A percentile compares a stretch with the other conserved stretches of the same genome.
phyloP scores from a whole-genome alignment of 1,140 invertebrate species.

The Drosophila dunni region DNA sequence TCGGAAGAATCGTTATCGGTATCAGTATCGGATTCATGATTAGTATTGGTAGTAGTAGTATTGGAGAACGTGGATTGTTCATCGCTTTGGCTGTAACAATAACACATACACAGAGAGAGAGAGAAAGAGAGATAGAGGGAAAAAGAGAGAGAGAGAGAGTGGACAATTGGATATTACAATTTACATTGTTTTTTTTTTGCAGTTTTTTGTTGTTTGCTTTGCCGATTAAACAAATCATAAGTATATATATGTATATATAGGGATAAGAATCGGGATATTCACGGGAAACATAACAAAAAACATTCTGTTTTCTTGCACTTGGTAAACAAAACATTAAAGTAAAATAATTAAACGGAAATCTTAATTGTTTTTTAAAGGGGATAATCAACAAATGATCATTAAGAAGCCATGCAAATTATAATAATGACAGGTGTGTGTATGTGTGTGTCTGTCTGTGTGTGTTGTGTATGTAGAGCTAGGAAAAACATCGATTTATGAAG shows the following conservation, averaged over 20 bases:
- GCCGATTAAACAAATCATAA: slow-evolving; percentile 52
- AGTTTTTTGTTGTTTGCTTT: slow-evolving; percentile 21
- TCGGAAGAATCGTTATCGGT: slow-evolving; percentile 57
- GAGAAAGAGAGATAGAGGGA: slow-evolving; percentile 54
- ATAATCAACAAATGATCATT: slow-evolving; percentile 60
- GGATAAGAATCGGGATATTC: slow-evolving; percentile 31
- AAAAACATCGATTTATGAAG: too few relatives aligned
- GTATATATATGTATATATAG: slow-evolving; percentile 49
- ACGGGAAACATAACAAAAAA: slow-evolving; percentile 41
- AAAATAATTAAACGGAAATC: slow-evolving; percentile 41
- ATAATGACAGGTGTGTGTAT: slow-evolving; percentile 43
- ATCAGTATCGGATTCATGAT: slow-evolving; percentile 63
- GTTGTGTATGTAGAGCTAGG: slow-evolving; percentile 15
- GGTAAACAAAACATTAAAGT: slow-evolving; percentile 56
- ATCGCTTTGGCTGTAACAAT: slow-evolving; percentile 84
- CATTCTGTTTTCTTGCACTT: slow-evolving; percentile 46
- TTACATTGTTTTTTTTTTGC: slow-evolving; percentile 26
- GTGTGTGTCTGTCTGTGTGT: slow-evolving; percentile 12
- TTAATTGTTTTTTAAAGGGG: slow-evolving; percentile 1
- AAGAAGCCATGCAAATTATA: slow-evolving; percentile 76
- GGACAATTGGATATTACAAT: slow-evolving; percentile 50
- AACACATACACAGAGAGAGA: slow-evolving; percentile 82
- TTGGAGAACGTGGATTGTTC: slow-evolving; percentile 78
- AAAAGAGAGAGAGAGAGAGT: slow-evolving; percentile 56
- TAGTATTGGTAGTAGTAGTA: slow-evolving; percentile 74